Conservation (phyloP, 2,888 invertebrate species). For the Hypena proboscidalis region DNA sequence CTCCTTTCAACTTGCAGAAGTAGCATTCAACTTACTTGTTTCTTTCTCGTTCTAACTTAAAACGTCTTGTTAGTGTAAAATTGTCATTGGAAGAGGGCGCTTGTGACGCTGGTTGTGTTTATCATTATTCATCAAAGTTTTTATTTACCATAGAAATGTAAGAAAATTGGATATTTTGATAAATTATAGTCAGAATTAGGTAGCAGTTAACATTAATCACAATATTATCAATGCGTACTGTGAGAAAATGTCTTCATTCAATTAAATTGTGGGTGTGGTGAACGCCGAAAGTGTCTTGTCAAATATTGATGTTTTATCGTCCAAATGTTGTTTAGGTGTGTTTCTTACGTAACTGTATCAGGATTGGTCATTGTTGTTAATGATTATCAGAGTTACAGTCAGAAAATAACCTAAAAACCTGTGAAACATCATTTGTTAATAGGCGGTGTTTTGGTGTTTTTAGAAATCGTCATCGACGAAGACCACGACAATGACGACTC, state of each 20-base stretch:
- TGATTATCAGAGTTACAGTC: slow-evolving; percentile 11
- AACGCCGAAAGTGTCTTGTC: slow-evolving; percentile 60
- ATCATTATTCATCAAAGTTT: slow-evolving; percentile 30
- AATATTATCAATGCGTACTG: slow-evolving; percentile 6
- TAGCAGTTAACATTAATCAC: neutral
- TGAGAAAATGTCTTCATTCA: slow-evolving; percentile 45
- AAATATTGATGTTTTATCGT: slow-evolving; percentile 55
- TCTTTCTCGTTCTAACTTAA: slow-evolving; percentile 50
- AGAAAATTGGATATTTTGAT: slow-evolving; percentile 34
- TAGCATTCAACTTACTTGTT: slow-evolving; percentile 13
- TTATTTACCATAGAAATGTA: slow-evolving; percentile 47
- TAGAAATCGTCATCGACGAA: slow-evolving; percentile 96
- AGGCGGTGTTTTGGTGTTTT: slow-evolving; percentile 68
- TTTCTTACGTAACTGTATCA: slow-evolving; percentile 44
- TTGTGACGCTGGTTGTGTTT: slow-evolving; percentile 50
- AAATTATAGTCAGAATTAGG: neutral
- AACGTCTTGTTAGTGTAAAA: slow-evolving; percentile 65
- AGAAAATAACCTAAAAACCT: slow-evolving; percentile 38
- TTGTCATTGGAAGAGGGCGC: slow-evolving; percentile 65
- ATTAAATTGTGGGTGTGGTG: slow-evolving; percentile 75
- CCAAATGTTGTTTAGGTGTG: slow-evolving; percentile 55
- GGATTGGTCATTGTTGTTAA: slow-evolving; percentile 20
- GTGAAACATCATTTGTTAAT: slow-evolving; percentile 33
- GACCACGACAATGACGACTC: slow-evolving; percentile 95
- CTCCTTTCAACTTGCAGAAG: slow-evolving; percentile 49